A percentile compares a stretch with the other conserved stretches of the same genome.
phyloP scores from a whole-genome alignment of 2,888 invertebrate species.

The Anoplius nigerrimus region DNA sequence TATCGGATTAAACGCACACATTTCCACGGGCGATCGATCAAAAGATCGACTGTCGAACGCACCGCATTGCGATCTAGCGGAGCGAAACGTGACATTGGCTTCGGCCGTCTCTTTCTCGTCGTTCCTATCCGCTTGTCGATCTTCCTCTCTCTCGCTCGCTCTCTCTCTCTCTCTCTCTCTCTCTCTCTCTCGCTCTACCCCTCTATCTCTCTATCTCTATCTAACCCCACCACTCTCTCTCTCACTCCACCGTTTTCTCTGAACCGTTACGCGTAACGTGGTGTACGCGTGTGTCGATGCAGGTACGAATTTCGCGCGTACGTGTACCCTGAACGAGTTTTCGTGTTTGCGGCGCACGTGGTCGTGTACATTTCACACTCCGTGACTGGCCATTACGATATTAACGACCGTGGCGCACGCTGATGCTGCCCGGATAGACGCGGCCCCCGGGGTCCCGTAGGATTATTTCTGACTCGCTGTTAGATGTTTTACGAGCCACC shows the following conservation, averaged over 20 bases:
- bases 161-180: not conserved
- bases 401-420: conserved; percentile 43
- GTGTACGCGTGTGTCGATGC: conserved; percentile 11
- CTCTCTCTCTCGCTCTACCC: too few species aligned
- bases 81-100: conserved; percentile 34
- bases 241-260: not conserved
- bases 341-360: conserved; percentile 26
- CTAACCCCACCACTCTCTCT: not conserved
- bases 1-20: conserved; percentile 45
- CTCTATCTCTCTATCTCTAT: conserved; percentile 18
- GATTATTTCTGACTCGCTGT: too few species aligned
- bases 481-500: too few species aligned
- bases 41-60: conserved; percentile 53
- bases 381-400: conserved; percentile 50
- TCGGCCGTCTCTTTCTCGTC: too few species aligned
- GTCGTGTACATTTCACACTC: not conserved
- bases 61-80: conserved; percentile 38
- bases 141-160: conserved; percentile 5
- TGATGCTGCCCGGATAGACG: too few species aligned
- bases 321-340: conserved; percentile 34
- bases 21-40: conserved; percentile 59
- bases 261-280: not conserved
- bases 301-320: too few species aligned
- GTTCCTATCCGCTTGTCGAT: conserved; percentile 10
- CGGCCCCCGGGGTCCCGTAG: too few species aligned